Evolutionary conservation across 2,113 vertebrate species (phyloP).

Genomic region (Apteryx owenii): DNA sequence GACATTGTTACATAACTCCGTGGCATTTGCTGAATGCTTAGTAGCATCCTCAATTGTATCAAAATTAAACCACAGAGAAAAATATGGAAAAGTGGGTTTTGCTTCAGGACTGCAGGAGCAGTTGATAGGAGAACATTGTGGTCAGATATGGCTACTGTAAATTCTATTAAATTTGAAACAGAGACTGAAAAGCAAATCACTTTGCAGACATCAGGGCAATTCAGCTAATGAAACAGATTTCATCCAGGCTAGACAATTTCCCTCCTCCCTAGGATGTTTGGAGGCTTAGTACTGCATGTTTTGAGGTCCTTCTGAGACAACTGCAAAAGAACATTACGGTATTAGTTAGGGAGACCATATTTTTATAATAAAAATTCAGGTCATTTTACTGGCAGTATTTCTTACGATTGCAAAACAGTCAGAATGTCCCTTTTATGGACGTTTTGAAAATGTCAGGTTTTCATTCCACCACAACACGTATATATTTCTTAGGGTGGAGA

Average conservation of each 20-base stretch:
- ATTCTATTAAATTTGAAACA: constrained; percentile 59
- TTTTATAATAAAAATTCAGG: background rate
- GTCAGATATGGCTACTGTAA: constrained; percentile 40
- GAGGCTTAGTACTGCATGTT: background rate
- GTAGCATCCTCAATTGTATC: background rate
- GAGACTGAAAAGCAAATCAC: constrained; percentile 23
- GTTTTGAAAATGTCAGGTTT: constrained; percentile 19
- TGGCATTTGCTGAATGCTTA: background rate
- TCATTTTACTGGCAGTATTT: background rate
- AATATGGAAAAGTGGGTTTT: background rate
- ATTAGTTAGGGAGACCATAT: background rate
- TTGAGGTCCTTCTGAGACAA: background rate
- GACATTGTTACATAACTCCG: background rate
- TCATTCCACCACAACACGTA: background rate
- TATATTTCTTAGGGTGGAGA: background rate
- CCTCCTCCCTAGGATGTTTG: background rate
- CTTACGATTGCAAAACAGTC: background rate
- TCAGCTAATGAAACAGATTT: background rate
- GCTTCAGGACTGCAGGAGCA: background rate
- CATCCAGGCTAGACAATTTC: background rate
- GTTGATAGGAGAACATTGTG: constrained; percentile 17
- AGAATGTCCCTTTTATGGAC: background rate
- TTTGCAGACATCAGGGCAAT: constrained; percentile 43
- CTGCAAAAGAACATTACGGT: background rate
- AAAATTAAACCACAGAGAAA: background rate